These are phyloP conservation scores for Heteromurus nitidus DNA, from an alignment of 2,888 invertebrate species.

Conservation along the genomic window DNA sequence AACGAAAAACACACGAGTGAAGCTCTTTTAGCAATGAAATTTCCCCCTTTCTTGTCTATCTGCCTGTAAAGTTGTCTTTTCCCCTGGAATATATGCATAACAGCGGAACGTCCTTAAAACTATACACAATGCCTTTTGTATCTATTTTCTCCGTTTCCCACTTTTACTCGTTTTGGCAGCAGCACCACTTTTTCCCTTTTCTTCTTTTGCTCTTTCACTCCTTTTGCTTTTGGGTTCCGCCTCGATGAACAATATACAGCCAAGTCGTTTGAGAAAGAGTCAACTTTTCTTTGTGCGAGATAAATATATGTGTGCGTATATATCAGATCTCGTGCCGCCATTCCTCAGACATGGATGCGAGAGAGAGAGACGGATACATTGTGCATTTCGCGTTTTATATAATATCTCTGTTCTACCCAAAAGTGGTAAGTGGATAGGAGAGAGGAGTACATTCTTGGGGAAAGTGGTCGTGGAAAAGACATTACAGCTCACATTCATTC, in stretches of 20 bases:
- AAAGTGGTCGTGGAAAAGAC: slow-evolving; percentile 17
- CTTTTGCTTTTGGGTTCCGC: slow-evolving; percentile 61
- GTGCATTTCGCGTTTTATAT: too few species aligned
- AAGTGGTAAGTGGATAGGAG: background rate
- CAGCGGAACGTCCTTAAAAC: slow-evolving; percentile 32
- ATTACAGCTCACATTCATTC: slow-evolving; percentile 37
- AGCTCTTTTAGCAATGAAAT: slow-evolving; percentile 61
- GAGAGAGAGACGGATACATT: background rate
- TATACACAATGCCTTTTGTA: slow-evolving; percentile 52
- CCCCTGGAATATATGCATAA: background rate
- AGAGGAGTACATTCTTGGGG: too few species aligned
- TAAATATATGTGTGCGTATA: slow-evolving; percentile 12
- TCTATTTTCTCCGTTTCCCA: slow-evolving; percentile 41
- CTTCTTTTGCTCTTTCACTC: slow-evolving; percentile 32
- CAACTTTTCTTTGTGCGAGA: slow-evolving; percentile 50
- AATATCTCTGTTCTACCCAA: background rate
- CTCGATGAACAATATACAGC: slow-evolving; percentile 65
- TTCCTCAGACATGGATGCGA: background rate
- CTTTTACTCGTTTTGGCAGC: slow-evolving; percentile 58
- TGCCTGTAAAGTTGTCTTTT: background rate
- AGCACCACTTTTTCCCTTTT: background rate
- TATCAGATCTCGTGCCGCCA: background rate
- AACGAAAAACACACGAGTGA: background rate
- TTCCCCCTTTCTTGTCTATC: slow-evolving; percentile 24
- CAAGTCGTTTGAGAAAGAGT: slow-evolving; percentile 52